These are phyloP conservation scores for Patiria miniata DNA, from an alignment of 35 echinoderm and acorn worm species.

Conservation along the genomic window DNA sequence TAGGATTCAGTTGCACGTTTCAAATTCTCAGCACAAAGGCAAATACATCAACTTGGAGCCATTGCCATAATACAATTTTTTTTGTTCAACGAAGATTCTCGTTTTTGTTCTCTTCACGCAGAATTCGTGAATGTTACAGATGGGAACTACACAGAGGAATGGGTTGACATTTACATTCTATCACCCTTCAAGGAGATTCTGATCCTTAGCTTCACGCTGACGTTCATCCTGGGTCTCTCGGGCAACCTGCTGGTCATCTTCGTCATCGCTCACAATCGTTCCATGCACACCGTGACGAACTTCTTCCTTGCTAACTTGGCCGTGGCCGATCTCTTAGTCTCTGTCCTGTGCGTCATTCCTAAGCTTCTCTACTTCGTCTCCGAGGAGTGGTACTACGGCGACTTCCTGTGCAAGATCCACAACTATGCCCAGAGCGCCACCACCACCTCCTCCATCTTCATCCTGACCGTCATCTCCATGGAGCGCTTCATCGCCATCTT, in stretches of 20 bases:
- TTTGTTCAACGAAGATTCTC: no score
- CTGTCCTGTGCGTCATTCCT: slow-evolving; percentile 73
- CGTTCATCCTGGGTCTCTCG: slow-evolving; percentile 65
- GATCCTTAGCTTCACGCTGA: slow-evolving; percentile 52
- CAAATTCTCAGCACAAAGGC: no score
- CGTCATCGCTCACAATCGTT: slow-evolving; percentile 75
- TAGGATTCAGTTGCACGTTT: no score
- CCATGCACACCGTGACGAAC: slow-evolving; percentile 87
- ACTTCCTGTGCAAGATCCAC: slow-evolving; percentile 57
- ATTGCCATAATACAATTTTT: no score
- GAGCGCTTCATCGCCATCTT: slow-evolving; percentile 91
- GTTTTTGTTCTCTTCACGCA: no score
- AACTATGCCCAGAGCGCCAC: slow-evolving; percentile 65
- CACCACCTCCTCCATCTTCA: slow-evolving; percentile 68
- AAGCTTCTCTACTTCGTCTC: slow-evolving; percentile 62
- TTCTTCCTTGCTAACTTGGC: slow-evolving; percentile 91
- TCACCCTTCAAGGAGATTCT: slow-evolving; percentile 53
- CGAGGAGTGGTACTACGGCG: slow-evolving; percentile 62
- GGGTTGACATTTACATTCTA: slow-evolving; percentile 48
- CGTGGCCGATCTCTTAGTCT: slow-evolving; percentile 70
- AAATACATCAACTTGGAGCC: no score
- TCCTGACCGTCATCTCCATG: slow-evolving; percentile 79
- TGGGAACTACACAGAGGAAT: neutral
- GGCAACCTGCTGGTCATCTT: slow-evolving; percentile 88
- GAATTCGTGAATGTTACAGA: neutral